phyloP scores from a whole-genome alignment of 2,113 vertebrate genomes.

The Atrichornis clamosus region DNA sequence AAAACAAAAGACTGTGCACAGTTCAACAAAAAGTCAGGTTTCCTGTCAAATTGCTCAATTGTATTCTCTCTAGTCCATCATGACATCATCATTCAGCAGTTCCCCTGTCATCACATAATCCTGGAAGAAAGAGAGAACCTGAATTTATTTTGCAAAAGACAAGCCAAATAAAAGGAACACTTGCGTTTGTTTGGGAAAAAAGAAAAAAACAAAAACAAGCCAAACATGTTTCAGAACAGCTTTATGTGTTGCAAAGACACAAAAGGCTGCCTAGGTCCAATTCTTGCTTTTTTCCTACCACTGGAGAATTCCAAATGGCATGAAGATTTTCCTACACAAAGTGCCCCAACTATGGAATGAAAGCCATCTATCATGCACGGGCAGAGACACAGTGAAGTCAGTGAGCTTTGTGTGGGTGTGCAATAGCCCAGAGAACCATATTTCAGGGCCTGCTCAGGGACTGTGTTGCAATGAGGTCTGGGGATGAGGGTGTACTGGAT shows the following conservation, averaged over 20 bases:
- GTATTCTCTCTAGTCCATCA: slow-evolving; percentile 31
- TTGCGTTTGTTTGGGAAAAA: not conserved
- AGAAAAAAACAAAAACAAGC: not conserved
- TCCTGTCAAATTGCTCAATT: slow-evolving; percentile 62
- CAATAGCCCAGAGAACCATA: not conserved
- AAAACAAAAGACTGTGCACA: slow-evolving; percentile 1
- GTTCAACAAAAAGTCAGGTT: slow-evolving; percentile 33
- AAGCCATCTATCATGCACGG: not conserved
- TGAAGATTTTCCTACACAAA: not conserved
- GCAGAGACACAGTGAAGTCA: not conserved
- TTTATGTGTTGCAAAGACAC: not conserved
- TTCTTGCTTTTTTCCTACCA: not conserved
- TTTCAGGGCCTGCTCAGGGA: not conserved
- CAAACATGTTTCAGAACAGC: not conserved
- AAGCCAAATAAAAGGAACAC: not conserved
- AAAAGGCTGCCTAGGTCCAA: not conserved
- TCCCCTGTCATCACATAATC: slow-evolving; percentile 22
- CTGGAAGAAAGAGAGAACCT: not conserved
- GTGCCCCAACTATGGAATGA: not conserved
- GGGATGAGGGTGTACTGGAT: not conserved
- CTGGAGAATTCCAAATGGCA: not conserved
- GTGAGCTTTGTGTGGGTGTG: not conserved
- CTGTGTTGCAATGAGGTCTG: not conserved
- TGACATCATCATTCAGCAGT: slow-evolving; percentile 34
- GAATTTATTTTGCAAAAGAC: not conserved